phyloP scores from a whole-genome alignment of 2,113 vertebrate genomes.

The Eublepharis macularius region DNA sequence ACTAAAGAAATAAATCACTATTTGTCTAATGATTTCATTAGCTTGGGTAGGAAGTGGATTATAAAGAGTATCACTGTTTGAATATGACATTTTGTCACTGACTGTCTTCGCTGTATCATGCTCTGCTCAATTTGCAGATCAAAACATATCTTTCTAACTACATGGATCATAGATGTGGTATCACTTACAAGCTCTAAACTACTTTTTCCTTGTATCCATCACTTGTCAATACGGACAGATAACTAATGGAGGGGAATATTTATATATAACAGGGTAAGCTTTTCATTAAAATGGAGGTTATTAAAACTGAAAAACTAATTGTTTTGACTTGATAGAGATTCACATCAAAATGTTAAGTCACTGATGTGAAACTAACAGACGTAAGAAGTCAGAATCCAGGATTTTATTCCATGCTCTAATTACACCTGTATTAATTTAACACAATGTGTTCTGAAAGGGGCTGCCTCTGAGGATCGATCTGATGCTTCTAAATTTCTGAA shows the following conservation, averaged over 20 bases:
- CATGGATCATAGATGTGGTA: constrained; percentile 44
- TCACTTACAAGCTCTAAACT: constrained; percentile 28
- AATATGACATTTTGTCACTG: constrained; percentile 57
- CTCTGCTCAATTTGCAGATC: constrained; percentile 53
- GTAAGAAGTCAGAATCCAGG: background rate
- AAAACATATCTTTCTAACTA: constrained; percentile 46
- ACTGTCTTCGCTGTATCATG: constrained; percentile 38
- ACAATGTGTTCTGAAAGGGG: no score
- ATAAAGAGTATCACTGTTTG: constrained; percentile 36
- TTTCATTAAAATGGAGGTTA: constrained; percentile 3
- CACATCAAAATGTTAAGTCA: background rate
- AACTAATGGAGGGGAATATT: constrained; percentile 14
- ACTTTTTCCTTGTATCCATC: constrained; percentile 41
- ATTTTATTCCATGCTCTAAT: background rate
- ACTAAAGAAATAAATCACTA: constrained; percentile 4
- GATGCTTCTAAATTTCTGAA: no score
- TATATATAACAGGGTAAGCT: background rate
- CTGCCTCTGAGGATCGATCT: no score
- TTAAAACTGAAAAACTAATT: background rate
- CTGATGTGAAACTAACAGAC: background rate
- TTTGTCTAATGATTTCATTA: constrained; percentile 29
- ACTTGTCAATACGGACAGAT: constrained; percentile 34
- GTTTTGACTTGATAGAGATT: constrained; percentile 10
- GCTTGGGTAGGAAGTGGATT: constrained; percentile 28
- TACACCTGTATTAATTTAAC: no score